Evolutionary conservation across 1,140 invertebrate species (phyloP).

Genomic region (Diabrotica virgifera): DNA sequence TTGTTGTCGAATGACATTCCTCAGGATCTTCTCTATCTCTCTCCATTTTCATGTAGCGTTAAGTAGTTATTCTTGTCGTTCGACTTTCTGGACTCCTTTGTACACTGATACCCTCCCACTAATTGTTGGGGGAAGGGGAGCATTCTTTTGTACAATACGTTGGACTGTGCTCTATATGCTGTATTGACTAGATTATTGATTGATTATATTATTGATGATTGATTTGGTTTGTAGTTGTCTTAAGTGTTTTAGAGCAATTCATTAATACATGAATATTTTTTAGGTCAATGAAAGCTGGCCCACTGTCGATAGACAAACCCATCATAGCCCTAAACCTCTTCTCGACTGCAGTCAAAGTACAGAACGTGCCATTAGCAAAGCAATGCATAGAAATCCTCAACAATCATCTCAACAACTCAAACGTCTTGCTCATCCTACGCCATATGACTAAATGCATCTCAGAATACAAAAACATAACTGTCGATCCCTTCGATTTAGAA

Average conservation of each 20-base stretch:
- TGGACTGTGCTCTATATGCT: no score
- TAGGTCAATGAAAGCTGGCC: conserved; percentile 43
- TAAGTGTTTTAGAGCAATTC: neutral
- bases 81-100: no score
- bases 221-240: neutral
- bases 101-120: neutral
- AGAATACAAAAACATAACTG: conserved; percentile 10
- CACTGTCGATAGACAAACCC: conserved; percentile 36
- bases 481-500: conserved; percentile 35
- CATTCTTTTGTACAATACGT: neutral
- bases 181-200: neutral
- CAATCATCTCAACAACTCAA: conserved; percentile 35
- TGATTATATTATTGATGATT: no score
- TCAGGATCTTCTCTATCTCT: no score
- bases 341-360: conserved; percentile 37
- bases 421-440: conserved; percentile 36
- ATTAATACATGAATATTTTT: conserved; percentile 20
- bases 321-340: conserved; percentile 38
- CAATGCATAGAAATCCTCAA: conserved; percentile 43
- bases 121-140: neutral
- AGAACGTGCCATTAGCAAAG: conserved; percentile 43
- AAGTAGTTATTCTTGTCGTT: no score
- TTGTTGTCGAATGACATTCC: no score
- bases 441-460: conserved; percentile 33
- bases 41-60: no score